Evolutionary conservation across 2,888 invertebrate species (phyloP).

Genomic region (Agrochola lota): DNA sequence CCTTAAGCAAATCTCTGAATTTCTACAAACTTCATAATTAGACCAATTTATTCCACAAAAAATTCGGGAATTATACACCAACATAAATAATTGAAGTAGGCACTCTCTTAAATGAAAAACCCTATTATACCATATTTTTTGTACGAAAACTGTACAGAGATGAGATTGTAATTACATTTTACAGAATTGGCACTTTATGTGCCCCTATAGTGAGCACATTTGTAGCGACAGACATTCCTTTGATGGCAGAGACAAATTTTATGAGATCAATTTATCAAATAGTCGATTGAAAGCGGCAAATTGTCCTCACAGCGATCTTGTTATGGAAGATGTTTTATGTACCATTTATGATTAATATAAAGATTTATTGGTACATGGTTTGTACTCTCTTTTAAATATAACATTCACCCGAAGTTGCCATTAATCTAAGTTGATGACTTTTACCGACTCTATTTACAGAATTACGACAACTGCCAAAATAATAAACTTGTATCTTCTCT

Average conservation of each 20-base stretch:
- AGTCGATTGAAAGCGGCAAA: conserved; percentile 53
- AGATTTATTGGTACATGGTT: conserved; percentile 37
- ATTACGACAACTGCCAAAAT: background rate
- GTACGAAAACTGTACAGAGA: background rate
- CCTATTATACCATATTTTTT: conserved; percentile 8
- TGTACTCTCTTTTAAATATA: conserved; percentile 7
- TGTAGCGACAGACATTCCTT: conserved; percentile 47
- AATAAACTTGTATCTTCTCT: background rate
- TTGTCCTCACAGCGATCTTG: conserved; percentile 52
- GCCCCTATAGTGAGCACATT: conserved; percentile 47
- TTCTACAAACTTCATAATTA: background rate
- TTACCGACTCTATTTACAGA: background rate
- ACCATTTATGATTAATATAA: conserved; percentile 53
- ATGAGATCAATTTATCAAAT: conserved; percentile 61
- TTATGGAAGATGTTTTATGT: conserved; percentile 35
- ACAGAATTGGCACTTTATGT: conserved; percentile 31
- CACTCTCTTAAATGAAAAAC: background rate
- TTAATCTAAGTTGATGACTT: conserved; percentile 18
- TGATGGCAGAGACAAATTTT: conserved; percentile 56
- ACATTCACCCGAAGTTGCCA: background rate
- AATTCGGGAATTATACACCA: background rate
- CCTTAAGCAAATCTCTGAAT: background rate
- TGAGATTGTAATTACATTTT: conserved; percentile 49
- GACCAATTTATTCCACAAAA: background rate
- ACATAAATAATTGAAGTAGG: background rate